Base-by-base conservation (phyloP, 1,140 invertebrate species). In the Melipona quadrifasciata region DNA sequence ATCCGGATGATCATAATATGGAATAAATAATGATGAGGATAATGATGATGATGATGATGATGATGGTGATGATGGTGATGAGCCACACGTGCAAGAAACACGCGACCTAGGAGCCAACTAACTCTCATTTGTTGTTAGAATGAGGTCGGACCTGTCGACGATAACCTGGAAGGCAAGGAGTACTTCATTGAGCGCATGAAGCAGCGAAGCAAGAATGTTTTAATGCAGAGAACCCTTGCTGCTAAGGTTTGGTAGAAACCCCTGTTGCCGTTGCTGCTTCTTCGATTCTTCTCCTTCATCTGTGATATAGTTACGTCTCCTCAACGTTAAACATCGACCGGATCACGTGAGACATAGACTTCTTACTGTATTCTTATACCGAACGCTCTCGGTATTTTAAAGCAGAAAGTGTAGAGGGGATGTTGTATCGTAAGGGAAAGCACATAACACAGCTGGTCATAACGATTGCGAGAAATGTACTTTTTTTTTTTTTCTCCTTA, bases 181-280 rank as follows among this genome's bases (percentile, higher is more conserved):
- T 86, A 86, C 87, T 94, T 94, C 90, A 93, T 94, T 92, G 92
- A 93, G 73, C 92, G 93, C 81, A 93, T 94, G 93, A 94, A 94
- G 89, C 92, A 93, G 85, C 91, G 92, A 90, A 93, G 93, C 91
- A 93, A 94, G 88, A 92, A 89, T 87, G 93, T 93, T 84, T 91
- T 94, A 86, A 93, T 94, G 89, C 92, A 92, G 86, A 91, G 92
- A 91, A 92, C 91, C 85, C 92, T 93, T 80, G 93, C 93, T 81
- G 92, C 93, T 84, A 93, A 92, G 89, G 91, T 92, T 86, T 94
- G 93, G 93, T 93, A 92, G 84, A 90, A 86, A 53, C 16, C 65
- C 68, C 61, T 47, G 51, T 87, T 73, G 74, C 57, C 68, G 74
- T 64, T 79, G 81, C 65, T 86, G 80, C 77, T 80, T 53, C 86